Conservation (phyloP, 53 echinoderm and acorn worm species). For the Mesocentrotus franciscanus region DNA sequence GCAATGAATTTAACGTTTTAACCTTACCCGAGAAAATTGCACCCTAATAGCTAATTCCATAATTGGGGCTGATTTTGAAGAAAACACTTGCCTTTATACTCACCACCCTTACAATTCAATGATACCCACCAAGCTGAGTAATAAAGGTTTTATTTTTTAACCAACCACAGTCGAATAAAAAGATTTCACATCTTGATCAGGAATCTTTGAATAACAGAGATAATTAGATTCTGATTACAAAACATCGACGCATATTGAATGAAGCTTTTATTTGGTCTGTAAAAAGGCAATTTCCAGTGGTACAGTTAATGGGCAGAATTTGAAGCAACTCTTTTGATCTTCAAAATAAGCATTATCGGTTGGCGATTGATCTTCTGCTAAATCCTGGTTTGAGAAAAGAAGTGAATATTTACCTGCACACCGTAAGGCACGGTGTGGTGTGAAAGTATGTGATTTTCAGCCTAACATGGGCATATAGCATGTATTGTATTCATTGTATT, state of each 20-base stretch:
- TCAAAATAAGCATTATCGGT: not conserved
- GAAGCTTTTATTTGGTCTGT: not conserved
- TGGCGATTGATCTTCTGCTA: not conserved
- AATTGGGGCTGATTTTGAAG: not conserved
- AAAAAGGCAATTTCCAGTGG: not conserved
- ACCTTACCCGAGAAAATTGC: not conserved
- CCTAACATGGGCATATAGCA: not conserved
- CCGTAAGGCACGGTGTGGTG: not conserved
- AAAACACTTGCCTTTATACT: not conserved
- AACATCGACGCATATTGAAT: not conserved
- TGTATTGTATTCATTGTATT: not conserved
- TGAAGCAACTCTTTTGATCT: not conserved
- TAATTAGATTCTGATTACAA: conserved; percentile 23
- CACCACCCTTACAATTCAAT: not conserved
- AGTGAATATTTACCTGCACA: not conserved
- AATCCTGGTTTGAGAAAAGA: not conserved
- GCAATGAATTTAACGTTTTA: not conserved
- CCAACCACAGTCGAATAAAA: not conserved
- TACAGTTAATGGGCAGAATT: not conserved
- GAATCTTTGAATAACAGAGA: not conserved
- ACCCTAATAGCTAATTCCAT: conserved; percentile 1
- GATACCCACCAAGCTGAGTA: not conserved
- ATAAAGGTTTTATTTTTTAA: not conserved
- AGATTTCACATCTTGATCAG: not conserved
- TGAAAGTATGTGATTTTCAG: not conserved